Evolutionary conservation across 1,140 invertebrate species (phyloP), one percentile per base, ranked within the genome.

Genomic region (Drosophila rufa): DNA sequence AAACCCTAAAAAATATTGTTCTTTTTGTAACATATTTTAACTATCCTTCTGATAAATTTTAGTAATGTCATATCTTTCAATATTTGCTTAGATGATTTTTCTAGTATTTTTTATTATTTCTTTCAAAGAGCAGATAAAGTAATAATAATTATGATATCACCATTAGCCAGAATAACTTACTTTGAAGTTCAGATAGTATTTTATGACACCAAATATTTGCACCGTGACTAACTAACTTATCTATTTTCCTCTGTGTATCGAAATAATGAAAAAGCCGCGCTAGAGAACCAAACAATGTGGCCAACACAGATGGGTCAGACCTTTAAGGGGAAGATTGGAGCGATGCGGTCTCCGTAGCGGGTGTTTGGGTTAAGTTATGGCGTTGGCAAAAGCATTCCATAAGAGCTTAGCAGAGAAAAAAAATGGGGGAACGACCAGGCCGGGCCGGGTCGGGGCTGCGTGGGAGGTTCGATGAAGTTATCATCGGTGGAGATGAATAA

Each of bases 291-390:
- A 57, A 70, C 65, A 70, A 71, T 58, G 68, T 71, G 68, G 65
- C 68, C 68, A 60, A 51, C 68, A 60, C 67, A 73, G 68, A 74
- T 74, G 67, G 70, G 67, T 60, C 69, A 48, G 46, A 47, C 36
- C 42, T 36, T 46, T 38, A 62, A 19, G 64, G 65, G 58, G 69
- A 58, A 53, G 51, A 64, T 70, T 43, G 33, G 30, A 40, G 45
- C 48, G 66, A 55, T 66, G 51, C 14, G 42, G 62, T 38, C 36
- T 12, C 19, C 40, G 60, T 50, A 36, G 65, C 75, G 84, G 55
- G 46, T 75, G 64, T 56, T 70, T 51, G 64, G 66, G 69, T 59
- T 67, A 56, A 89, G 80, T 79, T 82, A 83, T 86, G 82, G 82
- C 66, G 82, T 75, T 64, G 79, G 68, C 61, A 62, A 69, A 67